Conservation (phyloP, 92 coral and sea anemone species). For the Ricordea florida region DNA sequence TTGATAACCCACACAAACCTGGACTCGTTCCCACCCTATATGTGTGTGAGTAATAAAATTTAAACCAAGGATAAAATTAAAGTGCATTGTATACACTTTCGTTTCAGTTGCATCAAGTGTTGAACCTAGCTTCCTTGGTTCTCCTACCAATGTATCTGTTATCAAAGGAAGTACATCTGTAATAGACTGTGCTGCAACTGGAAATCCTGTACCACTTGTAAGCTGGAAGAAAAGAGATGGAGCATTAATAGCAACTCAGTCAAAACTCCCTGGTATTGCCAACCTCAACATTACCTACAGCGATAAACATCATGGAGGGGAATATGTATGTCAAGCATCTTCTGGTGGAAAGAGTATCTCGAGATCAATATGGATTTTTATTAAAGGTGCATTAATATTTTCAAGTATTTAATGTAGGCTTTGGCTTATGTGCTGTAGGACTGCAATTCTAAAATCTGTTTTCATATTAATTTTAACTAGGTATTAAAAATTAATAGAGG, state of each 20-base stretch:
- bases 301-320: slow-evolving; percentile 63
- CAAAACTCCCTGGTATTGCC: slow-evolving; percentile 36
- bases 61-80: no score
- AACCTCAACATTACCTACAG: slow-evolving; percentile 57
- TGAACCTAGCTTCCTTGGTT: neutral
- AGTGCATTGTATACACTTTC: neutral
- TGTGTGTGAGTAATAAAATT: no score
- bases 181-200: slow-evolving; percentile 82
- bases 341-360: slow-evolving; percentile 68
- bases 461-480: no score
- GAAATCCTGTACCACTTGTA: slow-evolving; percentile 66
- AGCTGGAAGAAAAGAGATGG: slow-evolving; percentile 66
- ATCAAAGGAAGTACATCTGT: slow-evolving; percentile 44
- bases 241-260: neutral
- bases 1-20: no score
- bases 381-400: no score
- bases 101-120: neutral
- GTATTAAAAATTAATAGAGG: no score
- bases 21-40: no score
- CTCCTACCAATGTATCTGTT: slow-evolving; percentile 59
- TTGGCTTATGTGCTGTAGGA: no score
- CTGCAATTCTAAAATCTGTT: no score
- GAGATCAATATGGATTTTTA: slow-evolving; percentile 68
- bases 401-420: no score
- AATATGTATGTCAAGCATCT: slow-evolving; percentile 75